A percentile compares a stretch with the other conserved stretches of the same genome.
phyloP scores from a whole-genome alignment of 2,797 vertebrate genomes.

The Cirrhinus molitorella region DNA sequence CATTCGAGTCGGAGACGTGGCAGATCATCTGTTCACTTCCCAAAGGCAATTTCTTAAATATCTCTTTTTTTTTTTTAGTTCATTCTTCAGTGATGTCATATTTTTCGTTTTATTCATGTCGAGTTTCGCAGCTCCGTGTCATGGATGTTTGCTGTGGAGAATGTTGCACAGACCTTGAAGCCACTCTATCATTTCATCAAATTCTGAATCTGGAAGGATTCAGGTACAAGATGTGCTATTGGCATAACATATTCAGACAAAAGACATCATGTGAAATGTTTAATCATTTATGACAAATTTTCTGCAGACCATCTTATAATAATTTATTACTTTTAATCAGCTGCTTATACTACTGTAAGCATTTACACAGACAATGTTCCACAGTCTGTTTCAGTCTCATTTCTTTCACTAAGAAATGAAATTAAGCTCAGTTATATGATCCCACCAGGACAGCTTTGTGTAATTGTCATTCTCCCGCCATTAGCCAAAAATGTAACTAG shows the following conservation, averaged over 20 bases:
- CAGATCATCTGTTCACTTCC: slow-evolving; percentile 13
- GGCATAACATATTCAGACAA: background rate
- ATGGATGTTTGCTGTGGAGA: background rate
- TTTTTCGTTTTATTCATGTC: background rate
- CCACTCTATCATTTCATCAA: background rate
- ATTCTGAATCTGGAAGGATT: background rate
- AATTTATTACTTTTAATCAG: background rate
- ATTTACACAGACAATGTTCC: background rate
- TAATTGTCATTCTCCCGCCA: background rate
- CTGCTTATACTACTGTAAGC: background rate
- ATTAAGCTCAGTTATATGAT: background rate
- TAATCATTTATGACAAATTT: background rate
- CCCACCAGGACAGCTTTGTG: background rate
- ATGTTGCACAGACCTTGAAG: background rate
- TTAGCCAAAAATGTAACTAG: background rate
- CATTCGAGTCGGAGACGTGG: background rate
- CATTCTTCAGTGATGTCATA: background rate
- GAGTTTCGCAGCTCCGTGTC: background rate
- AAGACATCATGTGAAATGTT: background rate
- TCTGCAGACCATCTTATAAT: background rate
- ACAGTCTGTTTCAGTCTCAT: background rate
- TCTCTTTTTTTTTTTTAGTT: background rate
- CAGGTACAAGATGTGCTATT: background rate
- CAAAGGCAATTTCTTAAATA: background rate
- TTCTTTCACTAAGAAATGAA: background rate